phyloP scores from a whole-genome alignment of 2,113 vertebrate species.

The Astatoreochromis straeleni region DNA sequence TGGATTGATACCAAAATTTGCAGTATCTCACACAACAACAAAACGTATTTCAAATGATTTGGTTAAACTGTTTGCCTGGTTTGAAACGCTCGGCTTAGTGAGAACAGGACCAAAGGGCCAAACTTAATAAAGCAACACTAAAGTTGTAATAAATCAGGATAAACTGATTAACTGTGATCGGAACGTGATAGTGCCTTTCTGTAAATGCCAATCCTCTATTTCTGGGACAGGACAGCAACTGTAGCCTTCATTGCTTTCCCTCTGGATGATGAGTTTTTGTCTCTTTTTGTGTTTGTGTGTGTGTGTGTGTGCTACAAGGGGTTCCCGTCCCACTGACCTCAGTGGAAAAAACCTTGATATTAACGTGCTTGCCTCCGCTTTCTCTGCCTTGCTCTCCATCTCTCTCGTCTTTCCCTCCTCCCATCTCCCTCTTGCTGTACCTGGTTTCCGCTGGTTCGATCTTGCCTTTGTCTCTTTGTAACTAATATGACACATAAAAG shows the following conservation, averaged over 20 bases:
- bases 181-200: not conserved
- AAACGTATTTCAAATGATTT: not conserved
- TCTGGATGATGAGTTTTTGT: not conserved
- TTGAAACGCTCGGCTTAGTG: not conserved
- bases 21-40: not conserved
- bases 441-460: constrained; percentile 58
- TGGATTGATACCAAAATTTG: not conserved
- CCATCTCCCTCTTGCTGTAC: not conserved
- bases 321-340: constrained; percentile 58
- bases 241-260: not conserved
- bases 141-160: not conserved
- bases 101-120: not conserved
- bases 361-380: constrained; percentile 8
- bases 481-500: constrained; percentile 71
- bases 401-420: not conserved
- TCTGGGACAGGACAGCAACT: not conserved
- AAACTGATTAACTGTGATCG: not conserved
- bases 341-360: constrained; percentile 54
- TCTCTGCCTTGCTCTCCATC: not conserved
- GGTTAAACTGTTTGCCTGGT: not conserved
- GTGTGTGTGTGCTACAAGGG: not conserved
- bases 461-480: constrained; percentile 61
- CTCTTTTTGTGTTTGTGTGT: not conserved
- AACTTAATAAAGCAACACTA: not conserved
- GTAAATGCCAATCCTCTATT: not conserved